These are phyloP conservation scores for Nemotelus pantherinus DNA, from an alignment of 2,888 invertebrate species.

Conservation along the genomic window DNA sequence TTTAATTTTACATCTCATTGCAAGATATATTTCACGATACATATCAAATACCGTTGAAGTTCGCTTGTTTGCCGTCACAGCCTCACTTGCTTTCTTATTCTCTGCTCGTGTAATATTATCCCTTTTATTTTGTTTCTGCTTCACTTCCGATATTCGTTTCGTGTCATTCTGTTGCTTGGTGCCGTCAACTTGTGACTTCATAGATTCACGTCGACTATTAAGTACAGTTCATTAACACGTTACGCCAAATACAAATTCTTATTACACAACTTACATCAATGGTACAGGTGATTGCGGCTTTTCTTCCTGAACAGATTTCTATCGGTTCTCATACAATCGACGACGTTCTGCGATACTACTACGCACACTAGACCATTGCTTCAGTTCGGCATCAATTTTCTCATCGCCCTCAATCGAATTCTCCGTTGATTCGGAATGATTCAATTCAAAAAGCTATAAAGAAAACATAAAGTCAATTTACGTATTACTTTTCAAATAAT, in stretches of 20 bases:
- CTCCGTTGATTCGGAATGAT: constrained; percentile 65
- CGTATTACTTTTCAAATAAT: too few relatives aligned
- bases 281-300: constrained; percentile 80
- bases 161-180: constrained; percentile 54
- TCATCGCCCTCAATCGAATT: constrained; percentile 68
- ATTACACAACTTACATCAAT: constrained; percentile 64
- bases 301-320: constrained; percentile 74
- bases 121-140: constrained; percentile 55
- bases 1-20: too few relatives aligned
- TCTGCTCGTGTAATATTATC: constrained; percentile 40
- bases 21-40: too few relatives aligned
- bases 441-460: constrained; percentile 62
- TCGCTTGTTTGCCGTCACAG: constrained; percentile 75
- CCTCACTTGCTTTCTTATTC: constrained; percentile 43
- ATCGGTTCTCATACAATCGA: constrained; percentile 79
- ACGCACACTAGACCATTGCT: constrained; percentile 71
- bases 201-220: constrained; percentile 73
- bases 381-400: constrained; percentile 66
- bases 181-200: constrained; percentile 66
- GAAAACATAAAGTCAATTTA: constrained; percentile 5
- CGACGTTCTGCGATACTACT: constrained; percentile 81
- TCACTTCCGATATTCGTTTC: constrained; percentile 62
- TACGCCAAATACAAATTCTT: too few relatives aligned
- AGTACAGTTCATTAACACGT: too few relatives aligned
- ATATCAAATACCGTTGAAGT: constrained; percentile 85